Evolutionary conservation across 2,797 vertebrate genomes (phyloP).

Genomic region (Sebastes variabilis): DNA sequence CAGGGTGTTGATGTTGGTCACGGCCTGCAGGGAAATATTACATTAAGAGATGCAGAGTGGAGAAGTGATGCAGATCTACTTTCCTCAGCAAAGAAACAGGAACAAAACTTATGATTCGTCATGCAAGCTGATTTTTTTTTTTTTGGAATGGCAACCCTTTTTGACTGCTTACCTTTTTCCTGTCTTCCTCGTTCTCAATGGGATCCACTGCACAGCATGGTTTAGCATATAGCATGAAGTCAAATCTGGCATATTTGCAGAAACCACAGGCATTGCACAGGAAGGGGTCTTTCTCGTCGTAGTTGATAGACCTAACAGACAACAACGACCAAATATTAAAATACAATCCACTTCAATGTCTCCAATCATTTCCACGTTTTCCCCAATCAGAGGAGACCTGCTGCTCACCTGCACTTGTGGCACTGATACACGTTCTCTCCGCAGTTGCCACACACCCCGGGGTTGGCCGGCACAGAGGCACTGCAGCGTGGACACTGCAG

Average conservation of each 20-base stretch:
- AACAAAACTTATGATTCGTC: background rate
- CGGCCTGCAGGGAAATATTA: slow-evolving; percentile 83
- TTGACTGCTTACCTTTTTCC: slow-evolving; percentile 89
- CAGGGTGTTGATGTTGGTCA: slow-evolving; percentile 98
- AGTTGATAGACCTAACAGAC: slow-evolving; percentile 92
- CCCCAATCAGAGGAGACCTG: background rate
- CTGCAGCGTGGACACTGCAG: slow-evolving; percentile 98
- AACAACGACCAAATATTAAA: background rate
- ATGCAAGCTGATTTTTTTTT: background rate
- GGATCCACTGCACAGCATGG: slow-evolving; percentile 99
- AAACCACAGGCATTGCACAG: slow-evolving; percentile 98
- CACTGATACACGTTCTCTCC: slow-evolving; percentile 99
- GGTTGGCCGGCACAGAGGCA: slow-evolving; percentile 97
- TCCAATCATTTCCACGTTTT: background rate
- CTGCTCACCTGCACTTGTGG: slow-evolving; percentile 94
- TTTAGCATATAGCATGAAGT: slow-evolving; percentile 98
- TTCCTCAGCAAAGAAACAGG: background rate
- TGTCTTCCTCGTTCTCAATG: slow-evolving; percentile 98
- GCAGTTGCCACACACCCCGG: slow-evolving; percentile 97
- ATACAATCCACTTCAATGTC: background rate
- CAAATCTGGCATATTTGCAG: slow-evolving; percentile 98
- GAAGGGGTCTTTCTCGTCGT: slow-evolving; percentile 98
- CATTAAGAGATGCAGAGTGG: background rate
- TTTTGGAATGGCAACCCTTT: background rate
- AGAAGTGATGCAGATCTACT: background rate